Evolutionary conservation across 2,113 vertebrate genomes (phyloP), one percentile per base, ranked within the genome.

Genomic region (Callipepla squamata): DNA sequence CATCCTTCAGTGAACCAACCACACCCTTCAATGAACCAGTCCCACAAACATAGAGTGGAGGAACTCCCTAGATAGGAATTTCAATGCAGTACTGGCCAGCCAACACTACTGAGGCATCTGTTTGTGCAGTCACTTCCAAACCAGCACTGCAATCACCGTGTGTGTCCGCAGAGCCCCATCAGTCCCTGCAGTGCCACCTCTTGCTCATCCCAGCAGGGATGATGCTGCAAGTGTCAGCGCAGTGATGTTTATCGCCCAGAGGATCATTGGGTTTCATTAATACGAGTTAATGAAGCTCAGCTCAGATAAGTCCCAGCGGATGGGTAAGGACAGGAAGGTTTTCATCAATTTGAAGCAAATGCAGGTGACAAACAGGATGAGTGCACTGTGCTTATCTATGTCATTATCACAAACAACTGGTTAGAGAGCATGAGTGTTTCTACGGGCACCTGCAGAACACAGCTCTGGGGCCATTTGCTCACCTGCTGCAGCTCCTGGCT

Each of bases 31-130:
- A 15, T 15, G 50, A 51, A 51, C 57, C 7, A 10, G 21, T 18
- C 58, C 47, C 2, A 5, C 34, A 87, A 95, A 86, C 20, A 89
- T 61, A 80, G 87, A 82, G 34, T 12, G 34, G 68, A 88, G 70
- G 79, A 91, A 76, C 81, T 89, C 87, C 92, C 75, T 63, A 76
- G 66, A 81, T 47, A 92, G 92, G 90, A 95, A 94, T 92, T 58
- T 87, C 70, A 1, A 7, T 5, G 42, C 72, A 23, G 55, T 93
- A 55, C 63, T 58, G 55, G 63, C 90, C 36, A n/a, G 85, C 11
- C 30, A 94, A 30, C 62, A 40, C 40, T 40, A 40, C 40, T 13
- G 40, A 40, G 40, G 53, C 55, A 76, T 87, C 85, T 77, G 72
- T 42, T 92, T 57, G 19, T 1, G 0, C 47, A 57, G n/a, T 80